Base-by-base conservation (phyloP, 2,888 invertebrate species). In the Ligdia adustata region DNA sequence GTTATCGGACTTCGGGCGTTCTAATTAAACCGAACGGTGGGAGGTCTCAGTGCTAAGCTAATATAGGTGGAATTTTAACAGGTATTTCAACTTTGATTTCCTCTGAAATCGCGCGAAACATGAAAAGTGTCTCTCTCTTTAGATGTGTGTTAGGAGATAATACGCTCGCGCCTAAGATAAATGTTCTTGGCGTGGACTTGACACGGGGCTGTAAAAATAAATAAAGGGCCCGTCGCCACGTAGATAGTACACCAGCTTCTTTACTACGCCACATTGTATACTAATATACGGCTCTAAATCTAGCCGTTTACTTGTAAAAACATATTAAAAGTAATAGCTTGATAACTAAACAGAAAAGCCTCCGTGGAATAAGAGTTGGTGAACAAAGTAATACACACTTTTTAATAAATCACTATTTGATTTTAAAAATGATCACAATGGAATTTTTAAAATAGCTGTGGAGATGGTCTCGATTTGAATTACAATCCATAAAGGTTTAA, bases 191-290 rank as follows among this genome's bases (percentile, higher is more conserved):
- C 73, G 72, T 81, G 80, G 74, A 71, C 74, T 75, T 79, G 80
- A 81, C 80, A 72, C 54, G 67, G 64, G 73, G 72, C 62, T 76
- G 77, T 79, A 77, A 79, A 79, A 79, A 79, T 79, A 78, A 79
- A 79, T 79, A 78, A 77, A 79, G 71, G 69, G 68, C 64, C 66
- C 63, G 60, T 60, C 50, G 38, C 20, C 26, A 11, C 9, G 14
- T 33, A 33, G 9, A 15, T 31, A n/a, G 32, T 32, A 32, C 11
- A 12, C 29, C 14, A 28, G 29, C 15, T 15, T 29, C 14, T 14
- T 14, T 22, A 16, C 32, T 11, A 33, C 32, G 32, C 12, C 18
- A 18, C 18, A n/a, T 7, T 33, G 32, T 18, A 7, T 4, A 1
- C 18, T 11, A 33, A 18, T 18, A 33, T 12, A 3, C 12, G n/a